Evolutionary conservation across 1,140 invertebrate genomes (phyloP).

Genomic region (Drosophila saltans): DNA sequence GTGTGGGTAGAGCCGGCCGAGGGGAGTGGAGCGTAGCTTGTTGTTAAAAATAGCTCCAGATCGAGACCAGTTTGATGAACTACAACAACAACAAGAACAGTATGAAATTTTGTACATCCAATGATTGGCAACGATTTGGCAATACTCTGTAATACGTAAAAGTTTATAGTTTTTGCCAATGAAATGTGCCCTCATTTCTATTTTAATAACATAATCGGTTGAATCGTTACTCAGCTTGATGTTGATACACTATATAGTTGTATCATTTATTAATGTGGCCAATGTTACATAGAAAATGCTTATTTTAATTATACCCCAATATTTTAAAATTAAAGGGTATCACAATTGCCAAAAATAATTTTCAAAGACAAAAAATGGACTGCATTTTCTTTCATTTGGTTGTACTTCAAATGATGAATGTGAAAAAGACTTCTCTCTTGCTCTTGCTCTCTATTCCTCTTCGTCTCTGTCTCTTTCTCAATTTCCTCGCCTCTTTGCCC

Average conservation of each 20-base stretch:
- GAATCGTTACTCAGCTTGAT: too few relatives aligned
- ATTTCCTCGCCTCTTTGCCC: slow-evolving; percentile 1
- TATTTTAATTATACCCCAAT: neutral
- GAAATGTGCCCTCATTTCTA: slow-evolving; percentile 6
- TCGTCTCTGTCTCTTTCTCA: slow-evolving; percentile 2
- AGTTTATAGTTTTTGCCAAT: slow-evolving; percentile 17
- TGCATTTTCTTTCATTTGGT: slow-evolving; percentile 43
- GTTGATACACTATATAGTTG: too few relatives aligned
- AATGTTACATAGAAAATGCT: too few relatives aligned
- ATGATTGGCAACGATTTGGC: slow-evolving; percentile 24
- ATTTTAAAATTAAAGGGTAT: neutral
- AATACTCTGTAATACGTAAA: slow-evolving; percentile 10
- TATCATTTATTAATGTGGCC: too few relatives aligned
- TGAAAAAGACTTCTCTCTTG: slow-evolving; percentile 16
- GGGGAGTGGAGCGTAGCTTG: slow-evolving; percentile 25
- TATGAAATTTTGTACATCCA: neutral
- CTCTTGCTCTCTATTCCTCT: slow-evolving; percentile 18
- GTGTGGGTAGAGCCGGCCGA: neutral
- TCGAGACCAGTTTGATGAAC: slow-evolving; percentile 48
- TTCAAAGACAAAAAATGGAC: slow-evolving; percentile 13
- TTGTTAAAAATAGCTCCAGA: slow-evolving; percentile 48
- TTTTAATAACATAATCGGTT: neutral
- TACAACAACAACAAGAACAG: slow-evolving; percentile 17
- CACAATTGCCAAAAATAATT: slow-evolving; percentile 23
- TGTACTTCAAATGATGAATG: slow-evolving; percentile 43